Evolutionary conservation across 2,797 vertebrate genomes (phyloP), one percentile per base, ranked within the genome.

Genomic region (Anas bernieri): DNA sequence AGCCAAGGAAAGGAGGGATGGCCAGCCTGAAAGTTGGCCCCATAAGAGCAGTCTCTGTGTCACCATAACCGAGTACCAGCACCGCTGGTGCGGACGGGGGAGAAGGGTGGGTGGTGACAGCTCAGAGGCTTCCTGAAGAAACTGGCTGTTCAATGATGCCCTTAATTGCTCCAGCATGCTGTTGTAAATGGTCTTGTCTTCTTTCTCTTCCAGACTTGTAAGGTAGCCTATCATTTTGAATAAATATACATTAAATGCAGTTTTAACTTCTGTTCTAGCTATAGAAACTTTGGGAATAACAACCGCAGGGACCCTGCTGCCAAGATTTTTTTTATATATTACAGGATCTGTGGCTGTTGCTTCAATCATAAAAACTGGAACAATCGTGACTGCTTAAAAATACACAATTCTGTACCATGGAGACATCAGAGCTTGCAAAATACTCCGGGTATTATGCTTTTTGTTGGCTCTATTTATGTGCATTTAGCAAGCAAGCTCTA

Each of bases 141-240:
- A 79, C 46, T 93, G 52, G 43, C 5, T 94, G 88, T 41, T 61
- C 63, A 86, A 82, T 93, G 79, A 88, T 73, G 63, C 12, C 46
- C 74, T 73, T 95, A 92, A 94, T 86, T 88, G 52, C 83, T 96
- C 77, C 83, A 95, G 64, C 77, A 84, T 90, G 86, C 70, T 58
- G 12, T 79, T 70, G 54, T 61, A 83, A 80, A 46, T 45, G 14
- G 22, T 31, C 54, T 46, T 75, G 52, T 64, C 39, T 46, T 90
- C 30, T 79, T 94, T 79, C 74, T 90, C 26, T 67, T 86, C 39
- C 88, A 92, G 67, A 17, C 31, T 90, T 82, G 26, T 70, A 70
- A 70, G 15, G 63, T 76, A 93, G 48, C 67, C 74, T 90, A 82
- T 84, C 30, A 26, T 93, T 88, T 86, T 31, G 75, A 91, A 83